Evolutionary conservation across 2,888 invertebrate genomes (phyloP).

Genomic region (Ditula angustiorana): DNA sequence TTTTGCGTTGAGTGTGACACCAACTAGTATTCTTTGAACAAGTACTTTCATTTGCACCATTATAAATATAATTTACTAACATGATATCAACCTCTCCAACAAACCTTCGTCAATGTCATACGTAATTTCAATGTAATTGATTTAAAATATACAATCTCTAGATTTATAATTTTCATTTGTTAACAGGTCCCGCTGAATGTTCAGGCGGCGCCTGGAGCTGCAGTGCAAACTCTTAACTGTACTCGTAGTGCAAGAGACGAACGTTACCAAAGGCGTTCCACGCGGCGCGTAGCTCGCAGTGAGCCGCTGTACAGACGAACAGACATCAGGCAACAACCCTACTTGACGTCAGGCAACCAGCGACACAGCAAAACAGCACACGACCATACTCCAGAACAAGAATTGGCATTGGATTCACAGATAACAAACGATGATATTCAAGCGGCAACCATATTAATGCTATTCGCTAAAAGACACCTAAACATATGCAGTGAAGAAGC

Average conservation of each 20-base stretch:
- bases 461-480: constrained; percentile 26
- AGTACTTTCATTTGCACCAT: too few species aligned
- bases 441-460: constrained; percentile 32
- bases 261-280: constrained; percentile 18
- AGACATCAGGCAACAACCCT: constrained; percentile 29
- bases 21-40: too few species aligned
- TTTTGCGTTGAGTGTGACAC: too few species aligned
- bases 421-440: constrained; percentile 35
- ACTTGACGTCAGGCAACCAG: constrained; percentile 12
- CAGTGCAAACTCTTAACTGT: constrained; percentile 9
- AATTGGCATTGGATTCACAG: constrained; percentile 13
- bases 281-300: constrained; percentile 27
- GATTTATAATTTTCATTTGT: neutral
- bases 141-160: too few species aligned
- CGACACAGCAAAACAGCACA: neutral
- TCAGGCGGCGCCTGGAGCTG: constrained; percentile 9
- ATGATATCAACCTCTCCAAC: too few species aligned
- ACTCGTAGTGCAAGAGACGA: constrained; percentile 7
- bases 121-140: too few species aligned
- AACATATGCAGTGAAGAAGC: neutral
- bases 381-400: constrained; percentile 11
- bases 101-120: too few species aligned
- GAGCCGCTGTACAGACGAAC: constrained; percentile 28
- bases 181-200: constrained; percentile 25
- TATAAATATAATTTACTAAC: too few species aligned